These are phyloP conservation scores for Zelleria hepariella DNA, from an alignment of 2,888 invertebrate genomes.

Conservation along the genomic window DNA sequence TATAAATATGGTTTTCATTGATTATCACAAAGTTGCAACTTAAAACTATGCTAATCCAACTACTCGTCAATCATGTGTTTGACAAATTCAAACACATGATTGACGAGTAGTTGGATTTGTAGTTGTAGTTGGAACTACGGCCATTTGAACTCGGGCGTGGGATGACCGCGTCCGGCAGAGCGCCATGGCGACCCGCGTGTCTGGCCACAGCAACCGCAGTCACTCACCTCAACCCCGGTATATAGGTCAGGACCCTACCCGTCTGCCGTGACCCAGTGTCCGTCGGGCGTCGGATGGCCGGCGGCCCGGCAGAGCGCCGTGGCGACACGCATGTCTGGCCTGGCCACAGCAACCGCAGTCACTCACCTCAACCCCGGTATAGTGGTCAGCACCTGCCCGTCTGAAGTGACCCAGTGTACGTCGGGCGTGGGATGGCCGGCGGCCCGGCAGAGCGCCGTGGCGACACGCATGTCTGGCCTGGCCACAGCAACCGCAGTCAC, in stretches of 20 bases:
- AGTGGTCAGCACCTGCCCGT: constrained; percentile 58
- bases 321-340: constrained; percentile 54
- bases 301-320: constrained; percentile 51
- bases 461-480: constrained; percentile 57
- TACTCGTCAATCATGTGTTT: no score
- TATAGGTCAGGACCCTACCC: constrained; percentile 57
- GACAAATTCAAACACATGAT: no score
- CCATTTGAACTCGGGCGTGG: no score
- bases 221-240: constrained; percentile 54
- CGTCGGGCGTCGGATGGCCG: constrained; percentile 53
- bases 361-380: constrained; percentile 58
- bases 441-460: constrained; percentile 52
- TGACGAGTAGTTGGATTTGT: no score
- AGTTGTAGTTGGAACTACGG: no score
- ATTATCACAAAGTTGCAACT: no score
- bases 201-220: background rate
- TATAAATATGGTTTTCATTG: no score
- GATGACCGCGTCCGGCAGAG: no score
- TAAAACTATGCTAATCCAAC: no score
- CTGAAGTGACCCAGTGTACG: constrained; percentile 59
- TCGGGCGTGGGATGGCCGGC: constrained; percentile 55
- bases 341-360: constrained; percentile 57
- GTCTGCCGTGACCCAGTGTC: constrained; percentile 62
- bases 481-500: constrained; percentile 51
- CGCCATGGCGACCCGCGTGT: no score